These are phyloP conservation scores for Numida meleagris DNA, from an alignment of 2,113 vertebrate genomes.

Conservation along the genomic window DNA sequence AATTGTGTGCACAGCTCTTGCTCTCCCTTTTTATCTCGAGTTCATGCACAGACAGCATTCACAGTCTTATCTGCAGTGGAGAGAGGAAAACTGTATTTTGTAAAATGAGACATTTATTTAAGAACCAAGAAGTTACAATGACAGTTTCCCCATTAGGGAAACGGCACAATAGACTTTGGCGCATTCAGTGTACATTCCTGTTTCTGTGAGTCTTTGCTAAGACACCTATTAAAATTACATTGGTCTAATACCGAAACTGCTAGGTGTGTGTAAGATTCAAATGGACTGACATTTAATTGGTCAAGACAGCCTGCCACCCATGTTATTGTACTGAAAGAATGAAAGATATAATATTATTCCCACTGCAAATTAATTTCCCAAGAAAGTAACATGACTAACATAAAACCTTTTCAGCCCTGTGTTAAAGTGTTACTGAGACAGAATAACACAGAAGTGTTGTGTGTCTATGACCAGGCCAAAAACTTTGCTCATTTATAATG, in stretches of 20 bases:
- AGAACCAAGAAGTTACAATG: background rate
- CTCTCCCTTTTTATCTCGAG: background rate
- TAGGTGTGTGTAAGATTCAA: background rate
- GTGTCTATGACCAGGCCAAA: background rate
- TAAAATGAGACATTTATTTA: background rate
- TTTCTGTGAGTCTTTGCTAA: background rate
- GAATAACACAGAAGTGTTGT: background rate
- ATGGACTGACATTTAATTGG: constrained; percentile 42
- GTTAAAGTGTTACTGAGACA: background rate
- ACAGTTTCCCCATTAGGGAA: background rate
- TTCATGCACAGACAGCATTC: background rate
- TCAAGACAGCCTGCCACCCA: background rate
- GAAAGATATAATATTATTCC: constrained; percentile 5
- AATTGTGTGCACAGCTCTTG: background rate
- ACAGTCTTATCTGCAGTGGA: background rate
- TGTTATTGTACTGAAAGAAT: constrained; percentile 1
- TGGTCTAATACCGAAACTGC: background rate
- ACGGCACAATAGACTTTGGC: background rate
- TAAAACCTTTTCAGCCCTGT: background rate
- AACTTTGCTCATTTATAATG: background rate
- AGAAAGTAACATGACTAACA: background rate
- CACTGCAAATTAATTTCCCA: background rate
- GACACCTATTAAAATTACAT: background rate
- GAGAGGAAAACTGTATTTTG: background rate
- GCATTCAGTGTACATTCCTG: background rate